Base-by-base conservation (phyloP, 2,888 invertebrate genomes). In the Pteria penguin region DNA sequence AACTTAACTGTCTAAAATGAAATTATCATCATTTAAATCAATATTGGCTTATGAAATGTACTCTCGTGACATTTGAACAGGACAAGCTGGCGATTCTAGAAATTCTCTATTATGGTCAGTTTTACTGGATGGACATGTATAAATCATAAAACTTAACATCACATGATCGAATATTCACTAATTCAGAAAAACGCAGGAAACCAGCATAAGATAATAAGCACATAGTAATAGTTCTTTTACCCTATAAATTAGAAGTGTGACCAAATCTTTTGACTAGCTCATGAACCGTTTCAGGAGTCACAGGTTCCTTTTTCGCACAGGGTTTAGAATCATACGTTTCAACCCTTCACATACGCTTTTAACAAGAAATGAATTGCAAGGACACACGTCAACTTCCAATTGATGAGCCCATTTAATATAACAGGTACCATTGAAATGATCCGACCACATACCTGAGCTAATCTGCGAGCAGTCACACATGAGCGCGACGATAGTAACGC, bases 401-500 rank as follows among this genome's bases (percentile, higher is more conserved):
- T 60, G 18, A 32, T 74, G 78, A 29, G 55, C 62, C 77, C 80
- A 80, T 57, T 77, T 78, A 11, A 78, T 76, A n/a, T 67, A 33
- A 60, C 75, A 80, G 31, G 76, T 63, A 33, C n/a, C 45, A 36
- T 36, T 36, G 45, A 36, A n/a, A 36, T 36, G 45, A 36, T 36
- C 14, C 45, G 45, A 36, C 45, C 45, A 36, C 45, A 36, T 36
- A 36, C 45, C 45, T 36, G 45, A 36, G 45, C 45, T 36, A 36
- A 11, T 14, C 14, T 36, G 45, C 45, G 45, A 5, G 45, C 45
- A 36, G 45, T 36, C 45, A 36, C 45, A 14, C 45, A 11, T 14
- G 45, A 36, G 8, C 45, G 45, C 5, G 5, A 11, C 14, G 5
- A 5, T 14, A 36, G 14, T 14, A 36, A 36, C 14, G 45, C 5